Base-by-base conservation (phyloP, 2,797 vertebrate species). In the Sebastiscus tertius region DNA sequence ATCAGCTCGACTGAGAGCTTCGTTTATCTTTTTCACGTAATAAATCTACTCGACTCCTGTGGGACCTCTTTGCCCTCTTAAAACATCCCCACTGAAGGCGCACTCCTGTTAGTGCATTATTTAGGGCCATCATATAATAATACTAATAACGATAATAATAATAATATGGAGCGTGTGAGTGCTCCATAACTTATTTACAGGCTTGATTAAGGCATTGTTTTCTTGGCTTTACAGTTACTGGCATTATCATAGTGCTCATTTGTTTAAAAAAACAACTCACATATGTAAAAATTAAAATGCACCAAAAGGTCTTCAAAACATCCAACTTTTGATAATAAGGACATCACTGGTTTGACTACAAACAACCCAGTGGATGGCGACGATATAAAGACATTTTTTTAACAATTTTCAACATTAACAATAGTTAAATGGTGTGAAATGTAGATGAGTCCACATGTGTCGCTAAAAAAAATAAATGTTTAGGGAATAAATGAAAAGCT, bases 1-100 rank as follows among this genome's bases (percentile, higher is more conserved):
- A 97, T 98, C 98, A 98, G 93, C 95, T 92, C 91, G 93, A 95
- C 96, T 97, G 97, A 98, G 96, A 95, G 97, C 97, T 98, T 96
- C 97, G 97, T 98, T 98, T 97, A 95, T 98, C 97, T 98, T 97
- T 96, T 96, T 93, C 96, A 95, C 94, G 92, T 88, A 93, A 96
- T 96, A 95, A 95, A 96, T 97, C 97, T 96, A 91, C 93, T 94
- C 93, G 94, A 95, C 94, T 90, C 93, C 90, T 79, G 33, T 81
- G 91, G 89, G 91, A 94, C 94, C 85, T 85, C 84, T 89, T 94
- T 94, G 87, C 89, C 86, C 91, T 87, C 89, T 93, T 90, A 86
- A 93, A 94, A 92, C 91, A 93, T 77, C 87, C 67, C 71, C 78
- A 89, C 85, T 82, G 81, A 89, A 78, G 65, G 68, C 65, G 70